Base-by-base conservation (phyloP, 2,888 invertebrate genomes). In the Drosophila rellima region DNA sequence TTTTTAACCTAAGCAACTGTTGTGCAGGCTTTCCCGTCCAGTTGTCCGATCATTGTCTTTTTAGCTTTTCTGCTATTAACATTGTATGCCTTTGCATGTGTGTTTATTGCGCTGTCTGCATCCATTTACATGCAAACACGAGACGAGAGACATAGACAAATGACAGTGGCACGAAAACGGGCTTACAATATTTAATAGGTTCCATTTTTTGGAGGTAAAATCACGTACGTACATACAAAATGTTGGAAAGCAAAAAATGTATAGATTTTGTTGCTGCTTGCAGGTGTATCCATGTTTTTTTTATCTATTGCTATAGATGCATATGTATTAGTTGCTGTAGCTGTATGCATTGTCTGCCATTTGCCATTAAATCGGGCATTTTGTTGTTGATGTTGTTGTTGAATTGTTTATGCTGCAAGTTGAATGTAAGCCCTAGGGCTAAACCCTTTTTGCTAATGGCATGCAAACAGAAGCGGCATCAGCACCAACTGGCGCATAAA, bases 391-490 rank as follows among this genome's bases (percentile, higher is more conserved):
- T 52, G 45, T 39, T 56, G 52, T 35, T 51, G 52, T 35, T 51
- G 67, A 67, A 71, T 67, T 66, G 62, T 54, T 62, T 66, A 56
- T 62, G 71, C 47, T 59, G 68, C 55, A 60, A 62, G 62, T 60
- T 33, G 59, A 23, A 51, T 62, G 51, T 45, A 52, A 55, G 70
- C 33, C 59, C 37, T 11, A 39, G 3, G 44, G 39, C 47, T 51
- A 37, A 63, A 74, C 59, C 63, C 64, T 63, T 72, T 72, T 73
- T 63, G 69, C 63, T 74, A 74, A 74, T 68, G 60, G 56, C 48
- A 57, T 68, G 60, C 63, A 68, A 56, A 73, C 39, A 63, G 44
- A 35, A 44, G 35, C 17, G 39, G 45, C 61, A 52, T n/a, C 50
- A 40, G 40, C 40, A 39, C 47, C 54, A 48, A 50, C 35, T 57